These are phyloP conservation scores for Catocala nupta DNA, from an alignment of 2,888 invertebrate species.

Conservation along the genomic window DNA sequence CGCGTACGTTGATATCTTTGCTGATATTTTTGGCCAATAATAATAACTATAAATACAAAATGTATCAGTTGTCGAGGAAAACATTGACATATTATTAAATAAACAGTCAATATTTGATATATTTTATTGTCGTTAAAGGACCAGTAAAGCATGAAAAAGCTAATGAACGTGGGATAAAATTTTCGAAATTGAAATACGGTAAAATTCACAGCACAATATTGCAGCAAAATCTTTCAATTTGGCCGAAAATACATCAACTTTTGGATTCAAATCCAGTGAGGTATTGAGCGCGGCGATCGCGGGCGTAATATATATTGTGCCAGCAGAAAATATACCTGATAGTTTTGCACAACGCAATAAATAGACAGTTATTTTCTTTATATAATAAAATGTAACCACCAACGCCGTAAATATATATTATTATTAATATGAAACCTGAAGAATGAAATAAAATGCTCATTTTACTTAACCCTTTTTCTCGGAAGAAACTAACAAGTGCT, in stretches of 20 bases:
- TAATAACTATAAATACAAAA: too few relatives aligned
- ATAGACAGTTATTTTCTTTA: neutral
- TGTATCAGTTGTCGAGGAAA: too few relatives aligned
- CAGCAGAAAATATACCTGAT: slow-evolving; percentile 1
- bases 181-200: too few relatives aligned
- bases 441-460: neutral
- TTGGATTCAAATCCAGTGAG: slow-evolving; percentile 8
- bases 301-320: slow-evolving; percentile 8
- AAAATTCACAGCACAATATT: slow-evolving; percentile 8
- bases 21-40: too few relatives aligned
- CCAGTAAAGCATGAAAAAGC: neutral
- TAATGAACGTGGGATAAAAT: neutral
- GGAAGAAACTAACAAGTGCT: slow-evolving; percentile 19
- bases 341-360: neutral
- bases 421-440: neutral
- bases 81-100: too few relatives aligned
- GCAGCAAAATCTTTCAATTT: slow-evolving; percentile 10
- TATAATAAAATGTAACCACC: too few relatives aligned
- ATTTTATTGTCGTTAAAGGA: too few relatives aligned
- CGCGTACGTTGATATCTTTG: too few relatives aligned
- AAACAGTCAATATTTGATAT: too few relatives aligned
- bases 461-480: neutral
- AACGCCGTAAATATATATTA: neutral
- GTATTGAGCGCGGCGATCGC: slow-evolving; percentile 10
- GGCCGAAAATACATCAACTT: slow-evolving; percentile 12